Percentiles rank a stretch among this genome's conserved stretches.
Conservation (phyloP, 1,140 invertebrate species). For the Papilio machaon region DNA sequence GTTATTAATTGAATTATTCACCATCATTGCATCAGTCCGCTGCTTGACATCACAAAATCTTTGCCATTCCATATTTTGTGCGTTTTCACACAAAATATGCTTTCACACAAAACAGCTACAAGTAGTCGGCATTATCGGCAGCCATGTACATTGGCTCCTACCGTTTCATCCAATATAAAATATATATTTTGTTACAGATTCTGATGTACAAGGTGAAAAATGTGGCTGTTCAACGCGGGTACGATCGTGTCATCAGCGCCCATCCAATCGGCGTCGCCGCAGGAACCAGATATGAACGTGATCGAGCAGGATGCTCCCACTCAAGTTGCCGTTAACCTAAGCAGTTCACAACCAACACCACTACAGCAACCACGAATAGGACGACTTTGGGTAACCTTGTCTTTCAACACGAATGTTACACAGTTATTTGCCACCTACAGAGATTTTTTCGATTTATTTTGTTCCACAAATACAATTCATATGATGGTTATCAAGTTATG, state of each 20-base stretch:
- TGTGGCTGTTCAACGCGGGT: constrained; percentile 45
- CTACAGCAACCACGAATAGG: background rate
- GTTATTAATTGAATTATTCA: no score
- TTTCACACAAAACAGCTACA: no score
- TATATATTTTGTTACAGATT: constrained; percentile 40
- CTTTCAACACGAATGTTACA: no score
- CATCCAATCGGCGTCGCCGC: background rate
- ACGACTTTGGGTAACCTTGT: background rate
- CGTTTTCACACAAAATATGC: no score
- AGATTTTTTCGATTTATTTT: no score
- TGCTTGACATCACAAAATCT: no score
- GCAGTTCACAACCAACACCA: background rate
- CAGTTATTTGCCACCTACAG: no score
- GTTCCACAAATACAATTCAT: no score
- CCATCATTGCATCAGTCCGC: no score
- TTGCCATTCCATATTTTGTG: no score
- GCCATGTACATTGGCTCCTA: background rate
- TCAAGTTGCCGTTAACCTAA: background rate
- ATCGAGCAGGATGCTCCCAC: background rate
- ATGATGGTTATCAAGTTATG: no score
- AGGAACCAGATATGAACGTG: background rate
- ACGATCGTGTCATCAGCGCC: background rate
- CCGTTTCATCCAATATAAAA: background rate
- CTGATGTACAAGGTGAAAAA: constrained; percentile 39
- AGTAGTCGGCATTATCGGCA: no score